These are phyloP conservation scores for Microcebus ravelobensis DNA, from an alignment of 2,113 vertebrate genomes.

Conservation along the genomic window DNA sequence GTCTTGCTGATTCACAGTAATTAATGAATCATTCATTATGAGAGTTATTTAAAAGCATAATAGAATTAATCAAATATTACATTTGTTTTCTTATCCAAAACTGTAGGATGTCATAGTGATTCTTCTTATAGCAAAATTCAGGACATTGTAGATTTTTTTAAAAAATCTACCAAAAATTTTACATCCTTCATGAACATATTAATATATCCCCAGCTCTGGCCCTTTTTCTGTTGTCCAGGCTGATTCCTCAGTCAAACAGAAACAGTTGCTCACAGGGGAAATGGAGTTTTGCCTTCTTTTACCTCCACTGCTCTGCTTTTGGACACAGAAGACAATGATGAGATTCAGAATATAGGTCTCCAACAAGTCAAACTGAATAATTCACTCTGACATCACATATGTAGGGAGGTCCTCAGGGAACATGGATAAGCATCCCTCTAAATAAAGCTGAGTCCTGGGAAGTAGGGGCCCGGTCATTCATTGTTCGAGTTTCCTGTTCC, in stretches of 20 bases:
- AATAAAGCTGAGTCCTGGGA: background rate
- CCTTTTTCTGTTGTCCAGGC: background rate
- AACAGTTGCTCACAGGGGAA: background rate
- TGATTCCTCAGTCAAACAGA: background rate
- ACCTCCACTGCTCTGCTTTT: background rate
- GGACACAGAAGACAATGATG: background rate
- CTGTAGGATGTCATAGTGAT: background rate
- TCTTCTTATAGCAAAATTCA: background rate
- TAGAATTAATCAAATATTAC: background rate
- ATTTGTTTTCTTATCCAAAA: background rate
- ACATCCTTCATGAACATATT: background rate
- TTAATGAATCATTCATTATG: background rate
- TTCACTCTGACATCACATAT: background rate
- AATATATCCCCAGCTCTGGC: background rate
- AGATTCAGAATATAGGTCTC: background rate
- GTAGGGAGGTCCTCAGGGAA: background rate
- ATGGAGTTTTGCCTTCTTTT: background rate
- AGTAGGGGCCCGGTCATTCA: rapidly evolving
- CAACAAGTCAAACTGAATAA: background rate
- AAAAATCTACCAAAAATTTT: background rate
- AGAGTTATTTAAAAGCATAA: background rate
- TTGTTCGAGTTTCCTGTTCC: background rate
- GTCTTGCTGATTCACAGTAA: background rate
- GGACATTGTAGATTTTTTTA: background rate
- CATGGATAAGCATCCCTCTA: no score